Percentiles rank a stretch among this genome's conserved stretches.
Evolutionary conservation across 2,888 invertebrate species (phyloP).

Genomic region (Phragmatobia fuliginosa): DNA sequence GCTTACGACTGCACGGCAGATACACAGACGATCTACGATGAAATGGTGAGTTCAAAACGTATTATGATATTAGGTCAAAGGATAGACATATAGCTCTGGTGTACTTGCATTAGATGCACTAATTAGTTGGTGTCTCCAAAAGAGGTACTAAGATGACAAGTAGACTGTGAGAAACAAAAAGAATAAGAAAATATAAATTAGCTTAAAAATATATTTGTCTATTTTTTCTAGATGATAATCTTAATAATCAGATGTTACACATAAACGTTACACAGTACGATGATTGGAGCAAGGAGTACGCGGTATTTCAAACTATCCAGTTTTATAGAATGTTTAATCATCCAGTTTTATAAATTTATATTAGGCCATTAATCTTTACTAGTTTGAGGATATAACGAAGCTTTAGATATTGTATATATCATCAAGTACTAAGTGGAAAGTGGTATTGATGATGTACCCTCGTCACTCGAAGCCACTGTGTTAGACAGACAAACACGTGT

Average conservation of each 20-base stretch:
- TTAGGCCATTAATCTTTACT: background rate
- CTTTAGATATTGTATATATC: background rate
- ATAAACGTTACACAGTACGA: no score
- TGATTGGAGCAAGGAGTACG: no score
- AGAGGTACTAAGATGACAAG: no score
- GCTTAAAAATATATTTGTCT: no score
- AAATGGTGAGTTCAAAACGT: constrained; percentile 88
- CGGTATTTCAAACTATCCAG: background rate
- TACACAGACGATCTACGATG: constrained; percentile 97
- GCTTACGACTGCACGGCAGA: constrained; percentile 97
- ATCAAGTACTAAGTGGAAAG: background rate
- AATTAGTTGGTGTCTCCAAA: no score
- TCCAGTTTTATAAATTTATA: background rate
- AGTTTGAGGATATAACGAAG: background rate
- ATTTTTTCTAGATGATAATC: no score
- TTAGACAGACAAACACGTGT: background rate
- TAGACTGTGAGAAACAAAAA: no score
- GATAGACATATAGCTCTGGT: no score
- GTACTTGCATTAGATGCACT: no score
- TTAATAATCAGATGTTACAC: no score
- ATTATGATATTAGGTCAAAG: background rate
- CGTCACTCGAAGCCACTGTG: background rate
- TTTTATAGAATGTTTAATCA: no score
- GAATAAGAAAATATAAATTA: no score
- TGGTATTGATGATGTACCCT: background rate